Evolutionary conservation across 2,113 vertebrate species (phyloP), one percentile per base, ranked within the genome.

Genomic region (Semnornis frantzii): DNA sequence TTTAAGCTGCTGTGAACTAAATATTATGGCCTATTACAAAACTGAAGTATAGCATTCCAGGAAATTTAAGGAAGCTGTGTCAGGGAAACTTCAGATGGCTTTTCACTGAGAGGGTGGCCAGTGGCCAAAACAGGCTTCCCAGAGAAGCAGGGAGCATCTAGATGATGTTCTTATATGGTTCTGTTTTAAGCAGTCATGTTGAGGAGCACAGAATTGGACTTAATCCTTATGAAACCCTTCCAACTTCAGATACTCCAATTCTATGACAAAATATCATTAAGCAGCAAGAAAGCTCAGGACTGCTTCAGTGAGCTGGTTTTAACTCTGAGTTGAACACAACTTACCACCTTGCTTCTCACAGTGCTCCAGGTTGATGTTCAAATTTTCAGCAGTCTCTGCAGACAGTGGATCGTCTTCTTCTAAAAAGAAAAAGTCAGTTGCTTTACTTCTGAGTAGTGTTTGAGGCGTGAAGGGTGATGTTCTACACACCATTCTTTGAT

Each of bases 331-430:
- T 58, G 34, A 72, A 73, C 5, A 37, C 5, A 64, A 62, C 95
- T 97, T 89, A 98, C 98, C 97, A 21, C 94, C 80, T 39, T 97
- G 92, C 54, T 84, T 69, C 73, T 95, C 96, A 30, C 90, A 74
- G 44, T 25, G 74, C 71, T 98, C 97, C 37, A 73, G 28, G 10
- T 90, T 21, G 3, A 59, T 94, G 81, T 97, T 97, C 81, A 92
- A 97, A 74, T 96, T 97, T 89, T 98, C 98, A 54, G n/a, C 23
- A 25, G 89, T 77, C 50, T 96, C 96, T 62, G 63, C 30, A 39
- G 66, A 54, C 83, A 77, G 27, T 30, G 85, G 81, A 71, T 37
- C 39, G 34, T 97, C 96, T 17, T 89, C 97, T 96, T 93, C 65
- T 86, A 16, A 72, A 86, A 79, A 89, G 44, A 80, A 69, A 7